Percentiles rank a stretch among this genome's conserved stretches.
phyloP scores from a whole-genome alignment of 2,113 vertebrate genomes.

The Dasyurus viverrinus region DNA sequence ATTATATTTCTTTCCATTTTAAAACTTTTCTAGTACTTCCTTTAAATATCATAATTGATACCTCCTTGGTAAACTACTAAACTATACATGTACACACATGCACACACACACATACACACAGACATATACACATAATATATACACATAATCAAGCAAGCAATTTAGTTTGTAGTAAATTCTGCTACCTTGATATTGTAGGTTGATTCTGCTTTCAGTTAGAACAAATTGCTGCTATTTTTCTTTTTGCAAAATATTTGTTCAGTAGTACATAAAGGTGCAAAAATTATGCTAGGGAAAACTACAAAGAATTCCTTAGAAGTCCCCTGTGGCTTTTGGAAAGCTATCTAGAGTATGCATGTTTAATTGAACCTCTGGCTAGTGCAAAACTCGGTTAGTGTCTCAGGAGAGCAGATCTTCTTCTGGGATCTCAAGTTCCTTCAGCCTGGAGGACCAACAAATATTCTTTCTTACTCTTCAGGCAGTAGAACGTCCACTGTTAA shows the following conservation, averaged over 20 bases:
- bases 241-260: conserved; percentile 37
- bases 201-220: conserved; percentile 20
- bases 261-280: background rate
- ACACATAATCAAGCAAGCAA: background rate
- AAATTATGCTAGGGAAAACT: conserved; percentile 17
- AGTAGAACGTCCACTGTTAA: background rate
- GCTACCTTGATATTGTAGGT: background rate
- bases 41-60: background rate
- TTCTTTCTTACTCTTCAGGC: background rate
- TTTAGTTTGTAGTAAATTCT: conserved; percentile 29
- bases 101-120: background rate
- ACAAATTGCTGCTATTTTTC: conserved; percentile 37
- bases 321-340: background rate
- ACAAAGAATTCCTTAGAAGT: background rate
- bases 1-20: conserved; percentile 10
- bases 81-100: background rate
- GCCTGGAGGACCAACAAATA: background rate
- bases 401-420: conserved; percentile 9
- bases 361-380: conserved; percentile 20
- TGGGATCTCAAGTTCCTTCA: background rate
- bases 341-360: background rate
- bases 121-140: rapidly evolving
- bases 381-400: background rate
- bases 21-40: background rate
- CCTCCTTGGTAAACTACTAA: background rate